Percentiles rank a stretch among this genome's conserved stretches.
Evolutionary conservation across 1,140 invertebrate species (phyloP).

Genomic region (Agrypnia vestita): DNA sequence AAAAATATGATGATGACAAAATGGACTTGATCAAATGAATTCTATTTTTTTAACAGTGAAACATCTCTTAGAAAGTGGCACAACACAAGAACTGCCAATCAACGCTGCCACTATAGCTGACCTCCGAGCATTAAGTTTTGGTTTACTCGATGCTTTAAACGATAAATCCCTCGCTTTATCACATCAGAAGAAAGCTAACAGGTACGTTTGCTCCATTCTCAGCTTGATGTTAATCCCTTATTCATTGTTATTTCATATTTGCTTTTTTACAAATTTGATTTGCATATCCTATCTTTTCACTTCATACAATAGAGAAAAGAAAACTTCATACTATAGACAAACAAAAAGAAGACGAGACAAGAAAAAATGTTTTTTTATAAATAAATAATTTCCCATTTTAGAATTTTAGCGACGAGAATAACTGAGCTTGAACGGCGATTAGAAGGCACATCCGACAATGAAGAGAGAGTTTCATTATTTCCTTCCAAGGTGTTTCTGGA

Average conservation of each 20-base stretch:
- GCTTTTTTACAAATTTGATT: too few species aligned
- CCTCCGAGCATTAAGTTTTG: constrained; percentile 83
- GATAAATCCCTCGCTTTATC: constrained; percentile 87
- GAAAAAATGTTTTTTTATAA: neutral
- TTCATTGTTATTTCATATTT: too few species aligned
- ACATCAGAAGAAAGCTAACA: constrained; percentile 87
- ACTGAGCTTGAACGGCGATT: constrained; percentile 70
- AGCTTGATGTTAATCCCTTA: too few species aligned
- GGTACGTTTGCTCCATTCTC: constrained; percentile 62
- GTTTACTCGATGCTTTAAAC: constrained; percentile 86
- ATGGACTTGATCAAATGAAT: neutral
- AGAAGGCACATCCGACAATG: constrained; percentile 69
- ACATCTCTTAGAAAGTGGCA: constrained; percentile 77
- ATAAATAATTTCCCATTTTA: constrained; percentile 56
- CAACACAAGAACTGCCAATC: constrained; percentile 77
- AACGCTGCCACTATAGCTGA: constrained; percentile 83
- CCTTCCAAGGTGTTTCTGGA: constrained; percentile 71
- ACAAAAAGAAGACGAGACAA: too few species aligned
- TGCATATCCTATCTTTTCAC: too few species aligned
- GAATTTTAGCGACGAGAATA: constrained; percentile 70
- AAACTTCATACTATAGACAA: too few species aligned
- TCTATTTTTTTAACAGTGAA: constrained; percentile 72
- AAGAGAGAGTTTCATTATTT: constrained; percentile 69
- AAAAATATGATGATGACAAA: too few species aligned
- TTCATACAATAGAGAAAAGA: too few species aligned